Percentiles rank a stretch among this genome's conserved stretches.
These are phyloP conservation scores for Channallabes apus DNA, from an alignment of 2,797 vertebrate species.

Conservation along the genomic window DNA sequence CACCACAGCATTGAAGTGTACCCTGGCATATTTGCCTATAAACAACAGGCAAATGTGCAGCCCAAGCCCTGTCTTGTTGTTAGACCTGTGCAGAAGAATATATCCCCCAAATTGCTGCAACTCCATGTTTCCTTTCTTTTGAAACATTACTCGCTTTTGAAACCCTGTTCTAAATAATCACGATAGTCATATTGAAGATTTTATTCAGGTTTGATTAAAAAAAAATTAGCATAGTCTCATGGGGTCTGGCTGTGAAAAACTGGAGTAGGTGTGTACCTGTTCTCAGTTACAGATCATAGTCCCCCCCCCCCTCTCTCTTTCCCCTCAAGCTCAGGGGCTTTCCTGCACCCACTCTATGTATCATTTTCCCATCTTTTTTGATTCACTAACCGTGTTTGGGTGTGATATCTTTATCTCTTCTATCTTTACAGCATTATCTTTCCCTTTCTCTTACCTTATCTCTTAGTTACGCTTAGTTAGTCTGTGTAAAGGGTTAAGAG, in stretches of 20 bases:
- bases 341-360: not conserved
- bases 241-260: not conserved
- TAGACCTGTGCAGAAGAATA: not conserved
- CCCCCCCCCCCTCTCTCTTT: not conserved
- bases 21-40: not conserved
- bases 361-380: not conserved
- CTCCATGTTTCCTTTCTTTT: not conserved
- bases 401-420: not conserved
- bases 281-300: not conserved
- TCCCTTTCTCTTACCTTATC: not conserved
- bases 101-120: not conserved
- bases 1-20: slow-evolving; percentile 2
- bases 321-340: not conserved
- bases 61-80: too few species aligned
- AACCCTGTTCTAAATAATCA: not conserved
- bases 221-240: not conserved
- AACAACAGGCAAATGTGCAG: not conserved
- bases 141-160: not conserved
- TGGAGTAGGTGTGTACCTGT: not conserved
- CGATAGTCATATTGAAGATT: not conserved
- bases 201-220: not conserved
- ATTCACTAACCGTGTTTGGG: not conserved
- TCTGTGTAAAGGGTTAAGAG: slow-evolving; percentile 9
- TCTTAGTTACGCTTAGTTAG: not conserved
- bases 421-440: not conserved